A percentile compares a stretch with the other conserved stretches of the same genome.
Evolutionary conservation across 2,888 invertebrate genomes (phyloP).

Genomic region (Amiota communis): DNA sequence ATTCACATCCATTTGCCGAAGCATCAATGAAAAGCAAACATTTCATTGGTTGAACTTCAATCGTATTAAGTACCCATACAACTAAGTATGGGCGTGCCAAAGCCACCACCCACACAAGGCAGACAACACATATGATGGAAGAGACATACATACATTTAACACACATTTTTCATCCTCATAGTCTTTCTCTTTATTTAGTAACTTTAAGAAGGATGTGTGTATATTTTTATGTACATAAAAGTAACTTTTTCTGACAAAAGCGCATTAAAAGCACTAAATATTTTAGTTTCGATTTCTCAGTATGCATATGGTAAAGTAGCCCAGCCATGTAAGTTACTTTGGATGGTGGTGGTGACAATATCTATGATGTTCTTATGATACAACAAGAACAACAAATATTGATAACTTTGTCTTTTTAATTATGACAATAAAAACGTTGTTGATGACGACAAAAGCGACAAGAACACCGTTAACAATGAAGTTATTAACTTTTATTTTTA

Average conservation of each 20-base stretch:
- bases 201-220: no score
- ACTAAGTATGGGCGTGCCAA: not conserved
- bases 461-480: no score
- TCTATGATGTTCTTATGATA: not conserved
- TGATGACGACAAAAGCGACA: not conserved
- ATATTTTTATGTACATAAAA: no score
- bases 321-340: no score
- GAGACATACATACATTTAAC: not conserved
- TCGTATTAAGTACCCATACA: no score
- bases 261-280: conserved; percentile 31
- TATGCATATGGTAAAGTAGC: not conserved
- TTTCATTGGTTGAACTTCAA: conserved; percentile 54
- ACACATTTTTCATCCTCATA: conserved; percentile 4
- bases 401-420: conserved; percentile 14
- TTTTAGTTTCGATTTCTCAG: not conserved
- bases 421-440: conserved; percentile 2
- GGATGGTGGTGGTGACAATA: not conserved
- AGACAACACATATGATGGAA: not conserved
- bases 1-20: conserved; percentile 53
- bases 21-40: conserved; percentile 38
- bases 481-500: no score
- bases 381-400: not conserved
- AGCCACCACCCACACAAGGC: not conserved
- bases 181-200: no score
- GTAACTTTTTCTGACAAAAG: conserved; percentile 46